phyloP scores from a whole-genome alignment of 2,797 vertebrate genomes.

The Sebastiscus albofasciatus region DNA sequence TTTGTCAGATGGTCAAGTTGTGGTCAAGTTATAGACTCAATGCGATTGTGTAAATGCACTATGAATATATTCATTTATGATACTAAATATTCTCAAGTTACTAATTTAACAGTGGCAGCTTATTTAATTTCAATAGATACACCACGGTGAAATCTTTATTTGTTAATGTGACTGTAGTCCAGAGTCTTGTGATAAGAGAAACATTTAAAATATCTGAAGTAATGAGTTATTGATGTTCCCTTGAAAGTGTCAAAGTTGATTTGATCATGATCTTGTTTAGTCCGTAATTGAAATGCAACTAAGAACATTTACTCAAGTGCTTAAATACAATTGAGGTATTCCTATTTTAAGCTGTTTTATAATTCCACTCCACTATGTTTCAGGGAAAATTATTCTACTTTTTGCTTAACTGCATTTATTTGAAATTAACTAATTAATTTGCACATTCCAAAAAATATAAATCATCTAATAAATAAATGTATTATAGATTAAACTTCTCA shows the following conservation, averaged over 20 bases:
- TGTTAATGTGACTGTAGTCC: not conserved
- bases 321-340: no score
- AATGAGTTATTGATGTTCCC: not conserved
- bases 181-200: not conserved
- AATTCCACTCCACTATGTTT: not conserved
- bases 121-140: not conserved
- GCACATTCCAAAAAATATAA: not conserved
- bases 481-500: not conserved
- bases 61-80: not conserved
- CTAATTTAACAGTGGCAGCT: not conserved
- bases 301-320: not conserved
- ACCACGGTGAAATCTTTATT: not conserved
- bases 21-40: not conserved
- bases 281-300: not conserved
- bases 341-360: not conserved
- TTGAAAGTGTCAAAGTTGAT: not conserved
- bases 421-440: not conserved
- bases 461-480: not conserved
- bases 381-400: rapidly evolving
- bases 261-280: not conserved
- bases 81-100: not conserved
- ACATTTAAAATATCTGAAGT: not conserved
- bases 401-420: not conserved
- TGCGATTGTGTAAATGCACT: not conserved
- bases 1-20: no score